Base-by-base conservation (phyloP, 2,797 vertebrate species). In the Thamnophis elegans region DNA sequence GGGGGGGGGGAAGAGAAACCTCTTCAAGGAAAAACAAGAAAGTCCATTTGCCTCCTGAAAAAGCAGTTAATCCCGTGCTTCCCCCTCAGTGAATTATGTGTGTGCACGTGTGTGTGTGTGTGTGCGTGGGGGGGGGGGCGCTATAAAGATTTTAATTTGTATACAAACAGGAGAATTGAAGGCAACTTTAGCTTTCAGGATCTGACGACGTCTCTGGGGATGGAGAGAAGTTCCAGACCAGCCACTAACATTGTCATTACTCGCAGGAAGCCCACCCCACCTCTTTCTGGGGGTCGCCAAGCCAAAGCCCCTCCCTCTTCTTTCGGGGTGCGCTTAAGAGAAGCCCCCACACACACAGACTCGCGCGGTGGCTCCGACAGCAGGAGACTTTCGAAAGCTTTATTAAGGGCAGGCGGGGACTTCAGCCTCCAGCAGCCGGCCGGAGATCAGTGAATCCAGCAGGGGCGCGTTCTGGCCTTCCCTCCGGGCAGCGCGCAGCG, bases 111-210 rank as follows among this genome's bases (percentile, higher is more conserved):
- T 12, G 26, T 10, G 25, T 28, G 2, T 62, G 25, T 26, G 60
- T 26, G 28, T 5, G 62, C 2, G 28, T 12, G 4, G 10, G 0
- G 9, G 12, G 11, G 5, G 6, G 2, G 2, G n/a, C n/a, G n/a
- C 7, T n/a, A 68, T 36, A 8, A 68, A 68, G n/a, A 36, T 32
- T 32, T 36, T 16, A 36, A 73, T 73, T 36, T 36, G 32, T 18
- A 73, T n/a, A 73, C 6, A 73, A 73, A 18, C n/a, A 73, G 14
- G 36, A 8, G n/a, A 36, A 18, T 5, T 3, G 65, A 36, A 73
- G n/a, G 16, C n/a, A 73, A 9, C 10, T 73, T 36, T 8, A 32
- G 16, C 62, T n/a, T 62, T 62, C 60, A 36, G 65, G 13, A 73
- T 8, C n/a, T 36, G 65, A 7, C n/a, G 18, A 18, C 0, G 13